A percentile compares a stretch with the other conserved stretches of the same genome.
Conservation (phyloP, 1,140 invertebrate genomes). For the Drosophila willistoni region DNA sequence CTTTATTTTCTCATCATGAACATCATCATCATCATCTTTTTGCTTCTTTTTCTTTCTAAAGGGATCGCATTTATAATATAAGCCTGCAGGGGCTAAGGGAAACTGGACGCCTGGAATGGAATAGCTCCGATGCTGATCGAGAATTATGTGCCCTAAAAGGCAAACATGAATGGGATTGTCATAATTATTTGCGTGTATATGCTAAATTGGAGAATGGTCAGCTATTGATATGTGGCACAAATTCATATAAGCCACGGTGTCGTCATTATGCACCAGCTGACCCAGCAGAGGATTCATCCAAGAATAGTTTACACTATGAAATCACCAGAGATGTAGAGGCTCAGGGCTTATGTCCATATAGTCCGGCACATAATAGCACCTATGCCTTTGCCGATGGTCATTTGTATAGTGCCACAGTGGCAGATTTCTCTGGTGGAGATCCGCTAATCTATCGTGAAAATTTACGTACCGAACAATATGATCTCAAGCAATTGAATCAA, state of each 20-base stretch:
- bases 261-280: slow-evolving; percentile 84
- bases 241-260: slow-evolving; percentile 97
- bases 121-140: slow-evolving; percentile 90
- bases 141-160: slow-evolving; percentile 95
- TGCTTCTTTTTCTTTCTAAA: slow-evolving; percentile 26
- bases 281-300: slow-evolving; percentile 23
- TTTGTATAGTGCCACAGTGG: slow-evolving; percentile 96
- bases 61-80: slow-evolving; percentile 92
- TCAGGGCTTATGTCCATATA: slow-evolving; percentile 94
- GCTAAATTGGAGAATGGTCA: slow-evolving; percentile 87
- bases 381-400: slow-evolving; percentile 93
- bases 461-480: slow-evolving; percentile 93
- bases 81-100: slow-evolving; percentile 89
- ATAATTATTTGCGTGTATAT: slow-evolving; percentile 97
- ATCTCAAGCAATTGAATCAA: slow-evolving; percentile 86
- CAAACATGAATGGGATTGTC: slow-evolving; percentile 93
- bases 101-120: slow-evolving; percentile 90
- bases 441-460: slow-evolving; percentile 94
- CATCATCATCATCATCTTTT: not conserved
- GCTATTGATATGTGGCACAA: slow-evolving; percentile 96
- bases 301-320: slow-evolving; percentile 72
- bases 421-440: slow-evolving; percentile 96
- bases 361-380: slow-evolving; percentile 96
- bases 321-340: slow-evolving; percentile 89
- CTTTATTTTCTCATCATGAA: not conserved